phyloP scores from a whole-genome alignment of 2,888 invertebrate genomes.

The Ophion obscuratus region DNA sequence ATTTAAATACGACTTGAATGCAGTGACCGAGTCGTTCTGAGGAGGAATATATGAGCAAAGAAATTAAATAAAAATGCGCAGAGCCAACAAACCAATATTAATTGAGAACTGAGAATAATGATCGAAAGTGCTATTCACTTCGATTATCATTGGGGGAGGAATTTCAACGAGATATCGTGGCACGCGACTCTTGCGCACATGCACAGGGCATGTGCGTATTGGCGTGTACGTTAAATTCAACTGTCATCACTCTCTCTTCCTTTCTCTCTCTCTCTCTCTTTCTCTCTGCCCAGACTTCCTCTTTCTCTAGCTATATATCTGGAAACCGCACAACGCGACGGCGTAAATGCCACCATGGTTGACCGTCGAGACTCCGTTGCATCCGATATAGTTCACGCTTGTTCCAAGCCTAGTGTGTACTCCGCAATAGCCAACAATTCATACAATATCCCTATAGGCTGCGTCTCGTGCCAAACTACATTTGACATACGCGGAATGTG shows the following conservation, averaged over 20 bases:
- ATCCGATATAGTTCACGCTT: slow-evolving; percentile 28
- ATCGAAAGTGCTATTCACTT: neutral
- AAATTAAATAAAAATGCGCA: neutral
- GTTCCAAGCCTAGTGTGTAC: slow-evolving; percentile 1
- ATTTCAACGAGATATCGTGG: neutral
- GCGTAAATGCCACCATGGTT: slow-evolving; percentile 38
- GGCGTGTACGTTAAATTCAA: slow-evolving; percentile 14
- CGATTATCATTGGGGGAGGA: neutral
- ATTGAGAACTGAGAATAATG: neutral
- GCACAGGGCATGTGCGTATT: neutral
- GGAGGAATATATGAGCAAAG: neutral
- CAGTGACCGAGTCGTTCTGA: neutral
- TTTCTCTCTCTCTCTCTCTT: neutral
- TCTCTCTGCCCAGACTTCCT: neutral
- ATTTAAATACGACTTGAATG: neutral
- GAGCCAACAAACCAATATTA: too few relatives aligned
- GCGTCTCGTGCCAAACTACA: slow-evolving; percentile 11
- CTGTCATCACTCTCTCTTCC: neutral
- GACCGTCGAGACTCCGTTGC: slow-evolving; percentile 19
- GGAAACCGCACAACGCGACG: slow-evolving; percentile 37
- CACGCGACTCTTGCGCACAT: slow-evolving; percentile 1
- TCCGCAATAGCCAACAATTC: slow-evolving; percentile 18
- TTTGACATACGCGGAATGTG: slow-evolving; percentile 45
- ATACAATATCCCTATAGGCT: neutral
- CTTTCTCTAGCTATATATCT: neutral